phyloP scores from a whole-genome alignment of 2,113 vertebrate species.

The Triplophysa tibetana region DNA sequence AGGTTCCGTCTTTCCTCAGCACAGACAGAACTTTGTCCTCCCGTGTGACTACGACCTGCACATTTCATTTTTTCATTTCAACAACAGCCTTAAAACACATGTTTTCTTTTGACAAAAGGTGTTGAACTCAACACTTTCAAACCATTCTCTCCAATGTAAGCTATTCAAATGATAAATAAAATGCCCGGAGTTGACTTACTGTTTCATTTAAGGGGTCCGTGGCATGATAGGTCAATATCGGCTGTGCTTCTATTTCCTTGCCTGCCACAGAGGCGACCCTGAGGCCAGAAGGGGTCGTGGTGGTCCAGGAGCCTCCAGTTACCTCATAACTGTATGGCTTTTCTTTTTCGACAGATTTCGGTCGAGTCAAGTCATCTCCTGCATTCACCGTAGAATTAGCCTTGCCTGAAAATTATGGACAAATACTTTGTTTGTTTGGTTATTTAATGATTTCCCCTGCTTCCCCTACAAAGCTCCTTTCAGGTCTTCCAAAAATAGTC shows the following conservation, averaged over 20 bases:
- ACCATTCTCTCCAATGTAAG: too few relatives aligned
- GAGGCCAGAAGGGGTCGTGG: slow-evolving; percentile 81
- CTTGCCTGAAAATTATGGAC: slow-evolving; percentile 53
- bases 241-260: slow-evolving; percentile 64
- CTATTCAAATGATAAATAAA: not conserved
- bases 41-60: slow-evolving; percentile 83
- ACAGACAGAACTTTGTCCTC: slow-evolving; percentile 85
- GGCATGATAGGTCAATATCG: slow-evolving; percentile 72
- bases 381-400: slow-evolving; percentile 10
- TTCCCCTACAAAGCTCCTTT: too few relatives aligned
- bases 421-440: not conserved
- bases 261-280: slow-evolving; percentile 77
- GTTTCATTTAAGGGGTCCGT: slow-evolving; percentile 82
- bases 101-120: not conserved
- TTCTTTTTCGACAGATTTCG: slow-evolving; percentile 49
- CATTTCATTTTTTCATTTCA: not conserved
- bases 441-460: not conserved
- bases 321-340: slow-evolving; percentile 24
- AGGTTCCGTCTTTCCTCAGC: slow-evolving; percentile 72
- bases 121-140: not conserved
- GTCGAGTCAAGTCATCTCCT: slow-evolving; percentile 49
- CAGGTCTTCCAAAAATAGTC: too few relatives aligned
- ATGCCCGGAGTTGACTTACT: slow-evolving; percentile 65
- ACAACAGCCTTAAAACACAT: not conserved
- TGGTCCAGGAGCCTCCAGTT: slow-evolving; percentile 79